phyloP scores from a whole-genome alignment of 2,113 vertebrate genomes.

The Forbesichthys papilliferus region DNA sequence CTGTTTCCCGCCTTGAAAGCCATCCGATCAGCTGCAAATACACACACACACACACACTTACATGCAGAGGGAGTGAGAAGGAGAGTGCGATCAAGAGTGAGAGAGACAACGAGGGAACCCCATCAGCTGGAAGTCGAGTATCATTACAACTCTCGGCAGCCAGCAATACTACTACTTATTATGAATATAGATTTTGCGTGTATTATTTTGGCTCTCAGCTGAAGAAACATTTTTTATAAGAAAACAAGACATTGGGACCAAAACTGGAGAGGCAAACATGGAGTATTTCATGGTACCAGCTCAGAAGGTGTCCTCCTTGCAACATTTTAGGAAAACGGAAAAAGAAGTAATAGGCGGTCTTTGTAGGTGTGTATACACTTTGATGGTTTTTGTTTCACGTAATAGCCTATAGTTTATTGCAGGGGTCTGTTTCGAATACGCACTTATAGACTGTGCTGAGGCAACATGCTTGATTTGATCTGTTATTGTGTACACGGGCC shows the following conservation, averaged over 20 bases:
- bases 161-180: conserved; percentile 61
- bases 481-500: conserved; percentile 76
- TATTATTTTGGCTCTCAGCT: conserved; percentile 18
- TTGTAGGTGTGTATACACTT: conserved; percentile 85
- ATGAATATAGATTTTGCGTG: conserved; percentile 18
- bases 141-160: conserved; percentile 79
- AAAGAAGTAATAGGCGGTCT: conserved; percentile 97
- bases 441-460: conserved; percentile 56
- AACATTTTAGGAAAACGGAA: conserved; percentile 97
- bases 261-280: conserved; percentile 84
- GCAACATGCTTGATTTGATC: conserved; percentile 69
- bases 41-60: conserved; percentile 76
- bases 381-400: conserved; percentile 3
- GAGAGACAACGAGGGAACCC: conserved; percentile 82
- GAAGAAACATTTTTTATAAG: conserved; percentile 19
- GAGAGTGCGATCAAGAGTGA: conserved; percentile 63
- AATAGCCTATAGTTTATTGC: conserved; percentile 10
- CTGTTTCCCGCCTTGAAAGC: conserved; percentile 99
- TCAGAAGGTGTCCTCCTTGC: conserved; percentile 94
- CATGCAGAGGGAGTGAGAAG: conserved; percentile 68
- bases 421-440: conserved; percentile 44
- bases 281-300: conserved; percentile 98
- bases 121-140: conserved; percentile 85
- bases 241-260: conserved; percentile 41
- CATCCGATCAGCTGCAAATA: conserved; percentile 90